A percentile compares a stretch with the other conserved stretches of the same genome.
Conservation (phyloP, 2,797 vertebrate genomes). For the Crax fasciolata region DNA sequence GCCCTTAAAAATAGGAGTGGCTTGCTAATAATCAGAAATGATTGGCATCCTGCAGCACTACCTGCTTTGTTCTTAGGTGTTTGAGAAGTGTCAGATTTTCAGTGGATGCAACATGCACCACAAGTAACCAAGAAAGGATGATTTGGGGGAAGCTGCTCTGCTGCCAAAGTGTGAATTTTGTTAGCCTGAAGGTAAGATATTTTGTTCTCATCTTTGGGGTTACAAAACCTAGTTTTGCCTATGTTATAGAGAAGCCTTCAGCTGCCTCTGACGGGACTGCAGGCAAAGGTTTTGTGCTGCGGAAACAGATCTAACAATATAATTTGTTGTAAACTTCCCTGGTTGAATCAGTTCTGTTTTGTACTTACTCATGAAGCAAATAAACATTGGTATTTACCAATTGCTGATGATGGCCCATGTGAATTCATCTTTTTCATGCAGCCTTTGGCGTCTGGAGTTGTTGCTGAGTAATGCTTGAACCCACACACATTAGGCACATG, state of each 20-base stretch:
- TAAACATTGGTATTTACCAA: not conserved
- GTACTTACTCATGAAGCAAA: not conserved
- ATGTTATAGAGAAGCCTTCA: not conserved
- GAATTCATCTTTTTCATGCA: not conserved
- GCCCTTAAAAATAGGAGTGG: not conserved
- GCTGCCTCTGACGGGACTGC: not conserved
- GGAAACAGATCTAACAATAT: not conserved
- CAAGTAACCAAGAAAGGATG: not conserved
- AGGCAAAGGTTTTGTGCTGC: not conserved
- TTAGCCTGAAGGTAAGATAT: not conserved
- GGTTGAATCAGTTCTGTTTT: not conserved
- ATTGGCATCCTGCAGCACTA: not conserved
- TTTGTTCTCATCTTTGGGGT: not conserved
- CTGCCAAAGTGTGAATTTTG: not conserved
- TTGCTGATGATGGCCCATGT: not conserved
- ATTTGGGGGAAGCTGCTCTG: not conserved
- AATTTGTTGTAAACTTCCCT: not conserved
- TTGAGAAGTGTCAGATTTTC: not conserved
- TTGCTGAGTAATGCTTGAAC: not conserved
- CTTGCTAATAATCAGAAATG: conserved; percentile 1
- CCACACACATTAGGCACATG: not conserved
- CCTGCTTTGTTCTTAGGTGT: not conserved
- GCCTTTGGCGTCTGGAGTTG: not conserved
- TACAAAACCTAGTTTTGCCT: not conserved
- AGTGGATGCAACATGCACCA: not conserved